Evolutionary conservation across 2,113 vertebrate genomes (phyloP), one percentile per base, ranked within the genome.

Genomic region (Elaphurus davidianus): DNA sequence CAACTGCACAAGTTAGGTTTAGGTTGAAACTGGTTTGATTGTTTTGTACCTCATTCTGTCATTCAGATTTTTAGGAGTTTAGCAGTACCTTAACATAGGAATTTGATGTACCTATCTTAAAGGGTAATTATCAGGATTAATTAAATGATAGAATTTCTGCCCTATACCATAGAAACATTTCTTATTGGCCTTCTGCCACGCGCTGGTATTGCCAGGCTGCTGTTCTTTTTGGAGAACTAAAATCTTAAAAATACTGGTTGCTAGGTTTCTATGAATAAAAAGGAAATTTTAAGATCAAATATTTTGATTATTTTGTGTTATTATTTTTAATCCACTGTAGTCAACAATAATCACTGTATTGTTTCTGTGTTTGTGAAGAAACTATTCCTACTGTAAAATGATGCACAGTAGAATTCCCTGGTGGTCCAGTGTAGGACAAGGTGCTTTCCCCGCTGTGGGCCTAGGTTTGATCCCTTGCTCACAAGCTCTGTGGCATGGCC

Each of bases 21-120:
- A 54, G 17, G 12, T 28, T 40, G 17, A 45, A 11, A 21, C 78
- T 62, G 10, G 8, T 85, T 87, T 90, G 13, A 52, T 79, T 64
- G 54, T 67, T 96, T 43, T 76, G 15, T 83, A 55, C 57, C 45
- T 43, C 36, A 50, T 93, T 92, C 87, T 93, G 30, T 96, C 76
- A 84, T 60, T 93, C 91, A n/a, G 52, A 62, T 90, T 93, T 95
- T 45, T 91, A 97, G 57, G 52, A 3, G 6, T 59, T 87, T 76
- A 76, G n/a, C n/a, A 74, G 5, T 59, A 76, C 62, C 40, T 54
- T 47, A 90, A 76, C 60, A 55, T 14, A 40, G 0, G 30, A 33
- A 78, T 88, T 90, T 93, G 52, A 9, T 43, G 19, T 60, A 54
- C 13, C 45, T 54, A 13, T 95, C 84, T 81, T 91, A 79, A 90